A percentile compares a stretch with the other conserved stretches of the same genome.
Conservation (phyloP, 1,140 invertebrate species). For the Caligus rogercresseyi region DNA sequence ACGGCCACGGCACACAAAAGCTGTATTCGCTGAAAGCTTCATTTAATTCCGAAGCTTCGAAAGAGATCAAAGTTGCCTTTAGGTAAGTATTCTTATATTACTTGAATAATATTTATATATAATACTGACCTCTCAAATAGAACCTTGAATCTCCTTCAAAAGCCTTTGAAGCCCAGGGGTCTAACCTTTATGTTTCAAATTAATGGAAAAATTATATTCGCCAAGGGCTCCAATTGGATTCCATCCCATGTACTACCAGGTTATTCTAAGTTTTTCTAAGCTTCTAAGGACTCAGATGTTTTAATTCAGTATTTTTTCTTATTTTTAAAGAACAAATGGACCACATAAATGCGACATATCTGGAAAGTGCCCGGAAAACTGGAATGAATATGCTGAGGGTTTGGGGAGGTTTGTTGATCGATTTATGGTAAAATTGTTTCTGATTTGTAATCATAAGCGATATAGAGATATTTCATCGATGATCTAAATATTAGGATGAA, state of each 20-base stretch:
- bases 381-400: conserved; percentile 20
- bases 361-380: conserved; percentile 39
- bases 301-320: neutral
- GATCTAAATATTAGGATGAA: neutral
- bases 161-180: neutral
- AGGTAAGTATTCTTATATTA: neutral
- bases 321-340: no score
- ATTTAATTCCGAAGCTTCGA: neutral
- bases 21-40: conserved; percentile 50
- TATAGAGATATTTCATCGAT: neutral
- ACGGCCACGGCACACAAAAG: conserved; percentile 64
- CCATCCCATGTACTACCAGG: conserved; percentile 19
- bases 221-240: conserved; percentile 18
- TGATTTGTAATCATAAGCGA: neutral
- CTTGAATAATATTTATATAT: neutral
- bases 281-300: no score
- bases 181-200: conserved; percentile 9
- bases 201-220: conserved; percentile 10
- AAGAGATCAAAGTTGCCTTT: conserved; percentile 3
- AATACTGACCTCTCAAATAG: neutral
- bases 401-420: conserved; percentile 17
- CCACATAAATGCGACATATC: no score
- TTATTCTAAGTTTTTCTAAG: neutral
- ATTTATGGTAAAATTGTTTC: neutral
- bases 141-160: conserved; percentile 10